Evolutionary conservation across 2,113 vertebrate species (phyloP), one percentile per base, ranked within the genome.

Genomic region (Indicator maculatus): DNA sequence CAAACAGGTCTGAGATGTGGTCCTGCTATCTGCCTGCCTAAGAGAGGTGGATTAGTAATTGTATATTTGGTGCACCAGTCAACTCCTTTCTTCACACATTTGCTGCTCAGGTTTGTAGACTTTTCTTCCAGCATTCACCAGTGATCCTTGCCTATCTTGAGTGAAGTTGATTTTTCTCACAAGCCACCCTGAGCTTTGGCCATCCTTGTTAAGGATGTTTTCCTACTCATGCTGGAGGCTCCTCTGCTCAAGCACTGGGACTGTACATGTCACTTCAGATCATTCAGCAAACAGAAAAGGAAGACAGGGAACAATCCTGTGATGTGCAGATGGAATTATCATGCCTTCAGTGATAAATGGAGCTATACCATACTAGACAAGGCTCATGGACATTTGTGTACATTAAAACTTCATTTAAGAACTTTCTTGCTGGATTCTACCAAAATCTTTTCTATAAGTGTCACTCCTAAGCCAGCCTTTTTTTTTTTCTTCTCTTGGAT

Each of bases 281-380:
- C n/a, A 38, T 27, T 2, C 38, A 79, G n/a, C 16, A 30, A 39
- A 4, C 2, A 17, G 39, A 8, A 47, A 30, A 64, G 21, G 33
- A 45, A 52, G 45, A 28, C 24, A 18, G 6, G 17, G 16, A 53
- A 18, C 4, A 41, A 5, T 1, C 2, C 7, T 47, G 5, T 5
- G 33, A 0, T n/a, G 45, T 53, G 30, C 23, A 81, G 44, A 4
- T 16, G 19, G 38, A 72, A 6, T 12, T 5, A 9, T 5, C 24
- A 3, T 2, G 5, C 30, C 39, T 52, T 36, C 67, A 33, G 30
- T 6, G 20, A 1, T 0, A 2, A 20, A 6, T 41, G 45, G 45
- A 26, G 13, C 64, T 3, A 12, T 13, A 52, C 12, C 33, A 4
- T 30, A 16, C 17, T 8, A 41, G 18, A 31, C 31, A 64, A 53